Base-by-base conservation (phyloP, 2,113 vertebrate genomes). In the Pachypanchax playfairii region DNA sequence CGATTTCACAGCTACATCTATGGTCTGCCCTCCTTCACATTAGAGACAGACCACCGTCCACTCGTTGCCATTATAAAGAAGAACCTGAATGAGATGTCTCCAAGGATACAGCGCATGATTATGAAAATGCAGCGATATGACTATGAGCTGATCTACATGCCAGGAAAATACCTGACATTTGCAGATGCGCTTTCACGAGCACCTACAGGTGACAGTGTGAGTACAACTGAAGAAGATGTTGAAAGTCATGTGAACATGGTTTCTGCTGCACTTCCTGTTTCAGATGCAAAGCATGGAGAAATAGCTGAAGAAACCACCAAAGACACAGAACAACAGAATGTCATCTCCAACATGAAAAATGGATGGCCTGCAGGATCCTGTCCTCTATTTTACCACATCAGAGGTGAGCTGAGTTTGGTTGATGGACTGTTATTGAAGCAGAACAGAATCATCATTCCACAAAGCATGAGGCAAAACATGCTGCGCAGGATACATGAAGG, bases 301-400 rank as follows among this genome's bases (percentile, higher is more conserved):
- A 56, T 18, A 12, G 22, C 7, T 12, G 24, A 39, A 1, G 10
- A 26, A 5, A 56, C 15, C 5, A 5, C 50, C 5, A 21, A 0
- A 56, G 24, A 42, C 35, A 10, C 36, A 42, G 24, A 56, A 9
- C 36, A 26, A 0, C 53, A 42, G 1, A 5, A 11, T 18, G 24
- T 42, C 0, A 42, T 15, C 0, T 2, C 26, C 2, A 38, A 18
- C 24, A 42, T 28, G 53, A 1, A 6, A 4, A 5, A 6, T 2
- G 22, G 35, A 0, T 2, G 1, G 22, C 4, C 3, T 25, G 17
- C 6, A 42, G 53, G 53, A 7, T 56, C 0, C 0, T 39, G 52
- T 26, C 36, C 52, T 18, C 29, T 20, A 0, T 18, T 28, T 8
- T 28, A 9, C 36, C 31, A 33, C 17, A 1, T 18, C 15, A 55